These are phyloP conservation scores for Bombycilla garrulus DNA, from an alignment of 2,113 vertebrate genomes.

Conservation along the genomic window DNA sequence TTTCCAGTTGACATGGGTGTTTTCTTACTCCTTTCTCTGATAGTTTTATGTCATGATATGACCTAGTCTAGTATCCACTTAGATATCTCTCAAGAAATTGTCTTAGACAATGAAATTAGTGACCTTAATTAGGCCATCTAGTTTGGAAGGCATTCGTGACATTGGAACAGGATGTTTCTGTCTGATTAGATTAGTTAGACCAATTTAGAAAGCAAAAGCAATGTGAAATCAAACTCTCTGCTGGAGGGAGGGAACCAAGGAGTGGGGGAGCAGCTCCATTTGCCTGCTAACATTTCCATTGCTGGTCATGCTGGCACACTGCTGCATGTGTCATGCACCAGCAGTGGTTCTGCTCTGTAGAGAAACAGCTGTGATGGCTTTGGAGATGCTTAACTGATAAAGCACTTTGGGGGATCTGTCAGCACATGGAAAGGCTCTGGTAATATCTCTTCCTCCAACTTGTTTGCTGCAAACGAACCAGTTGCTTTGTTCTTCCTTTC, in stretches of 20 bases:
- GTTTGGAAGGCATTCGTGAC: not conserved
- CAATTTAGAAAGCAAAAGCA: slow-evolving; percentile 2
- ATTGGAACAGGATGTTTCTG: not conserved
- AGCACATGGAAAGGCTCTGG: not conserved
- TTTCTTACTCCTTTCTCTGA: not conserved
- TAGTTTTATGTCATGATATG: not conserved
- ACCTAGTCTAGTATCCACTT: not conserved
- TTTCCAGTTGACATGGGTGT: not conserved
- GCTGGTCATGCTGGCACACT: not conserved
- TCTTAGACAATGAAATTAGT: not conserved
- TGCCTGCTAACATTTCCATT: not conserved
- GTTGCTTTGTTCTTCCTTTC: not conserved
- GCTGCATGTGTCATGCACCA: not conserved
- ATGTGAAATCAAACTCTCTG: not conserved
- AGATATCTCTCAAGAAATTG: not conserved
- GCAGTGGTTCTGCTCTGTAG: not conserved
- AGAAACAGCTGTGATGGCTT: not conserved
- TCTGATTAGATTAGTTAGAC: not conserved
- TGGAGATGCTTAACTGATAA: not conserved
- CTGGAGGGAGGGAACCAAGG: not conserved
- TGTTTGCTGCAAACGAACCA: not conserved
- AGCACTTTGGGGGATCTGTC: not conserved
- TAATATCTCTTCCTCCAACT: not conserved
- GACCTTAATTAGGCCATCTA: not conserved
- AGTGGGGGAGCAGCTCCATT: not conserved